A percentile compares a stretch with the other conserved stretches of the same genome.
Conservation (phyloP, 1,140 invertebrate species). For the Parasteatoda tepidariorum region DNA sequence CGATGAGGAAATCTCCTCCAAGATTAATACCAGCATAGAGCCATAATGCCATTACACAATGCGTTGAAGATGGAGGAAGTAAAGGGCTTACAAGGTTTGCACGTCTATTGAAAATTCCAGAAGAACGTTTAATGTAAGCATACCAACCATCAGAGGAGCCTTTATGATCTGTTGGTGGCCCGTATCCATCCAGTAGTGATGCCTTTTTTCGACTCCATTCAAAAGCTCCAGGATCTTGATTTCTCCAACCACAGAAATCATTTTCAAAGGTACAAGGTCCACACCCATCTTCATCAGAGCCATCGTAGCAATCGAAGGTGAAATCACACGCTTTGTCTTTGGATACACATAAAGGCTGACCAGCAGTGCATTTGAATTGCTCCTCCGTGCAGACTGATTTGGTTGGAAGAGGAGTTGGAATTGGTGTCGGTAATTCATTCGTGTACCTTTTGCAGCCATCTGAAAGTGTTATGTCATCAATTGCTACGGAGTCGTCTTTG, state of each 20-base stretch:
- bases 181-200: not conserved
- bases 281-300: conserved; percentile 41
- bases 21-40: not conserved
- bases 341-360: conserved; percentile 10
- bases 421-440: conserved; percentile 5
- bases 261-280: conserved; percentile 35
- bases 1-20: not conserved
- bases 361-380: conserved; percentile 22
- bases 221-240: conserved; percentile 23
- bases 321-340: conserved; percentile 38
- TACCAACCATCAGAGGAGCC: conserved; percentile 12
- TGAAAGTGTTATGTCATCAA: conserved; percentile 46
- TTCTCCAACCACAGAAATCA: conserved; percentile 31
- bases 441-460: conserved; percentile 9
- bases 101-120: not conserved
- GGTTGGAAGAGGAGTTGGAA: conserved; percentile 23
- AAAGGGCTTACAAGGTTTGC: conserved; percentile 20
- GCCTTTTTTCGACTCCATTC: conserved; percentile 8
- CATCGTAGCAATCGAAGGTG: conserved; percentile 27
- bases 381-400: not conserved
- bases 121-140: not conserved
- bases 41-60: conserved; percentile 56
- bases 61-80: conserved; percentile 25
- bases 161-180: not conserved
- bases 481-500: not conserved